These are phyloP conservation scores for Piliocolobus tephrosceles DNA, from an alignment of 2,113 vertebrate species.

Conservation along the genomic window DNA sequence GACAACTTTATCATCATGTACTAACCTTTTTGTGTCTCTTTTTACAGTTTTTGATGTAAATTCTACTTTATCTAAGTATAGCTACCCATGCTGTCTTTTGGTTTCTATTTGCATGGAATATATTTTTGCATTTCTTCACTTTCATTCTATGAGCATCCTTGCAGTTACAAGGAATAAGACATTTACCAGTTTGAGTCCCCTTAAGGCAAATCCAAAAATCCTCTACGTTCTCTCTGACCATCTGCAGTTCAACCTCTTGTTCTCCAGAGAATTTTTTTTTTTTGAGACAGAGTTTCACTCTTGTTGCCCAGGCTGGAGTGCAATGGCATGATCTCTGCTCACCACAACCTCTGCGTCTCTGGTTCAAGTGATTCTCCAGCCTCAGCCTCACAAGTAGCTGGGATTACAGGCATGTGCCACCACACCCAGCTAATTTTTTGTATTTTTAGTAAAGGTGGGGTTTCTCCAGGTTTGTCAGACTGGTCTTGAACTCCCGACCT, in stretches of 20 bases:
- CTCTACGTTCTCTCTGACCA: neutral
- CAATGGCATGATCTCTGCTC: no score
- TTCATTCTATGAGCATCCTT: neutral
- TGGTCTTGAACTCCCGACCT: no score
- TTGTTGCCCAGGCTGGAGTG: no score
- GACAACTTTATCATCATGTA: neutral
- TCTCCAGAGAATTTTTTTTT: neutral
- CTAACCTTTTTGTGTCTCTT: neutral
- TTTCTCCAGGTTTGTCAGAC: no score
- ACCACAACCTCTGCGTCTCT: no score
- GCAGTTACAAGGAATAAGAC: neutral
- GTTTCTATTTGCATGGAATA: neutral
- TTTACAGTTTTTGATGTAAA: neutral
- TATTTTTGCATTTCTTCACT: neutral
- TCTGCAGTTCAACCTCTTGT: neutral
- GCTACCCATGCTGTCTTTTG: neutral
- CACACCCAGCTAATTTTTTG: no score
- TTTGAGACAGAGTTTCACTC: no score
- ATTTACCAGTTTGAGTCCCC: neutral
- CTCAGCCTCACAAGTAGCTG: no score
- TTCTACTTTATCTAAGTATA: neutral
- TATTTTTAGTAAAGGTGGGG: no score
- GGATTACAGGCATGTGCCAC: no score
- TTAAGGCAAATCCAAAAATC: neutral
- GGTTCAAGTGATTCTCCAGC: no score